These are phyloP conservation scores for Trachelus stipa DNA, from an alignment of 2,888 invertebrate species.

Conservation along the genomic window DNA sequence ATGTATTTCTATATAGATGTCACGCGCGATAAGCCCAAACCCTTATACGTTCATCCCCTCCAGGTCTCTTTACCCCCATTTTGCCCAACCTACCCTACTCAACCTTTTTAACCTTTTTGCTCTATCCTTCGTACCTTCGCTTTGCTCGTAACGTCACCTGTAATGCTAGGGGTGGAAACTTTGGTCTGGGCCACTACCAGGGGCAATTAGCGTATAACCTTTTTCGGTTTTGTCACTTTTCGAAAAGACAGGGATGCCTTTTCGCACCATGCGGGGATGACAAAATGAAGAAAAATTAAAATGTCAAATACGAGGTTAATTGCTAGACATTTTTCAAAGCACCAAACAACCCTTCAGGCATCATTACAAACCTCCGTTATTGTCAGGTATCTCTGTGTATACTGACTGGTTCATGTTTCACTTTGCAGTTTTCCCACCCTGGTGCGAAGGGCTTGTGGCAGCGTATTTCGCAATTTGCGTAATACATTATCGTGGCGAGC, in stretches of 20 bases:
- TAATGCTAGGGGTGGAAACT: not conserved
- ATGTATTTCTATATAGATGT: constrained; percentile 36
- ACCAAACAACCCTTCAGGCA: not conserved
- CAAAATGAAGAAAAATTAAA: too few species aligned
- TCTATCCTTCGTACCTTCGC: not conserved
- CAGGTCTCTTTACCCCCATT: constrained; percentile 13
- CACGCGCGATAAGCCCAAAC: constrained; percentile 3
- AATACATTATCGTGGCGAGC: constrained; percentile 22
- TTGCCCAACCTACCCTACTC: constrained; percentile 16
- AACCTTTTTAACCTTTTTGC: constrained; percentile 6
- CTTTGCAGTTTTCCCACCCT: not conserved
- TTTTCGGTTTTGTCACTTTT: constrained; percentile 16
- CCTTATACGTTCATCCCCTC: constrained; percentile 12
- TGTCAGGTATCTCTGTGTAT: not conserved
- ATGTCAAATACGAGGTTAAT: not conserved
- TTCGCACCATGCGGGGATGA: too few species aligned
- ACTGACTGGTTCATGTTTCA: not conserved
- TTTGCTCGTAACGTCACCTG: not conserved
- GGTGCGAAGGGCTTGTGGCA: not conserved
- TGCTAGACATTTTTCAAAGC: constrained; percentile 15
- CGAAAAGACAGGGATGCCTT: too few species aligned
- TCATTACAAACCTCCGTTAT: not conserved
- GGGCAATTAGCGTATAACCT: constrained; percentile 27
- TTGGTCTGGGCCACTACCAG: constrained; percentile 9
- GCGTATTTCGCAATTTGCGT: constrained; percentile 19